Evolutionary conservation across 2,888 invertebrate genomes (phyloP).

Genomic region (Apamea monoglypha): DNA sequence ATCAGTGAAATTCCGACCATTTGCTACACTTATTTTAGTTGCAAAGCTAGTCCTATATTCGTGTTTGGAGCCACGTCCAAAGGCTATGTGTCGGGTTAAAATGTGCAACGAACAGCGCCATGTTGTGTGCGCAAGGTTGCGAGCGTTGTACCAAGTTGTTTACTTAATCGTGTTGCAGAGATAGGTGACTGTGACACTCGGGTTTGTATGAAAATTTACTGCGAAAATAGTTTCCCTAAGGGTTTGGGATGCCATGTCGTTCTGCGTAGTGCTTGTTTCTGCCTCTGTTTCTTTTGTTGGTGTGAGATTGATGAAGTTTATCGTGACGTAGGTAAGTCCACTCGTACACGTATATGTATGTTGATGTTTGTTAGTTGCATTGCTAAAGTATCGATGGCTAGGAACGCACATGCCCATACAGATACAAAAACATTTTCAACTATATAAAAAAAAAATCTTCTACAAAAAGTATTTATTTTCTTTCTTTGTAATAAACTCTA

Average conservation of each 20-base stretch:
- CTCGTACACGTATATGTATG: neutral
- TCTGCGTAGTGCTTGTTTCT: neutral
- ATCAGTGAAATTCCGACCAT: conserved; percentile 15
- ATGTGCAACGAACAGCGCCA: conserved; percentile 42
- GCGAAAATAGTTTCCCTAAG: conserved; percentile 37
- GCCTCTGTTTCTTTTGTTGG: neutral
- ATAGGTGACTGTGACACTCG: conserved; percentile 48
- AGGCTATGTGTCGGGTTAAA: conserved; percentile 50
- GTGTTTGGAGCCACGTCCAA: conserved; percentile 32
- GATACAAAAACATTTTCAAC: neutral
- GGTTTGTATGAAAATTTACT: conserved; percentile 52
- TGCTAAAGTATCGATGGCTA: neutral
- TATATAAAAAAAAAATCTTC: too few species aligned
- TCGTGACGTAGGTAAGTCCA: neutral
- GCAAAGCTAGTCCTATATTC: conserved; percentile 15
- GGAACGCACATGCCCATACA: neutral
- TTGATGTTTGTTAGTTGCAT: neutral
- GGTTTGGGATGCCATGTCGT: conserved; percentile 7
- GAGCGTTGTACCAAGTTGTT: conserved; percentile 43
- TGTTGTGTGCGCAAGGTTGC: conserved; percentile 34
- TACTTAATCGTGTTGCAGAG: conserved; percentile 48
- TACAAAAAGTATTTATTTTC: neutral
- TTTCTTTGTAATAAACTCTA: neutral
- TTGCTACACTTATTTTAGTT: neutral
- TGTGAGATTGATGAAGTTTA: conserved; percentile 1